Conservation (phyloP, 2,797 vertebrate genomes). For the Gallinago stenura region DNA sequence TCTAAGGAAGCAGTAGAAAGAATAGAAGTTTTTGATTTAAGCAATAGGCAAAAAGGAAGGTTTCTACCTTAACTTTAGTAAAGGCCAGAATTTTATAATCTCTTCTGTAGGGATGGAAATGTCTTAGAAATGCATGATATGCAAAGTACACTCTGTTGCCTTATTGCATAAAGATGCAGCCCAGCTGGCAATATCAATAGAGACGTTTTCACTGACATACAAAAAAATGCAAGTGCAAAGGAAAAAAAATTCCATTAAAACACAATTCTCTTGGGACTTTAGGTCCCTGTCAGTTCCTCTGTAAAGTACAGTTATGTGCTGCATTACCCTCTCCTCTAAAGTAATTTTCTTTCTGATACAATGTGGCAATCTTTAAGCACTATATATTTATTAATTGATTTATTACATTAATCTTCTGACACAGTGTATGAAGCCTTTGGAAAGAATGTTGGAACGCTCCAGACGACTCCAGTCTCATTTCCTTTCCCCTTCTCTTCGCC, state of each 20-base stretch:
- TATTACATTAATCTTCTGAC: neutral
- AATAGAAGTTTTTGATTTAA: neutral
- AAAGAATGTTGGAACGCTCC: neutral
- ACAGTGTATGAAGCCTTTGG: neutral
- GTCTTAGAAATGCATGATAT: neutral
- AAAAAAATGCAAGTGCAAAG: neutral
- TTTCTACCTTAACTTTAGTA: neutral
- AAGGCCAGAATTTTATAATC: neutral
- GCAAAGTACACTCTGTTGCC: neutral
- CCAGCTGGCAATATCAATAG: neutral
- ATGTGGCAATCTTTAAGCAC: neutral
- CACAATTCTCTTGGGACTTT: neutral
- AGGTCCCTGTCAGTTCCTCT: neutral
- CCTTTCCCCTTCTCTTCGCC: neutral
- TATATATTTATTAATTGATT: neutral
- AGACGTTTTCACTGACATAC: neutral
- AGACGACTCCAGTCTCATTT: rapidly evolving
- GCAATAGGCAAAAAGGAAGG: neutral
- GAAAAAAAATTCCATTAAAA: neutral
- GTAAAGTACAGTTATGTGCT: neutral
- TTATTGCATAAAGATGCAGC: neutral
- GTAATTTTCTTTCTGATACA: neutral
- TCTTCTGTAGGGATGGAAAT: neutral
- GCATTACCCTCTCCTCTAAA: neutral
- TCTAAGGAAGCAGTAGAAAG: neutral